Percentiles rank a stretch among this genome's conserved stretches.
phyloP scores from a whole-genome alignment of 2,113 vertebrate genomes.

The Catharus bicknelli region DNA sequence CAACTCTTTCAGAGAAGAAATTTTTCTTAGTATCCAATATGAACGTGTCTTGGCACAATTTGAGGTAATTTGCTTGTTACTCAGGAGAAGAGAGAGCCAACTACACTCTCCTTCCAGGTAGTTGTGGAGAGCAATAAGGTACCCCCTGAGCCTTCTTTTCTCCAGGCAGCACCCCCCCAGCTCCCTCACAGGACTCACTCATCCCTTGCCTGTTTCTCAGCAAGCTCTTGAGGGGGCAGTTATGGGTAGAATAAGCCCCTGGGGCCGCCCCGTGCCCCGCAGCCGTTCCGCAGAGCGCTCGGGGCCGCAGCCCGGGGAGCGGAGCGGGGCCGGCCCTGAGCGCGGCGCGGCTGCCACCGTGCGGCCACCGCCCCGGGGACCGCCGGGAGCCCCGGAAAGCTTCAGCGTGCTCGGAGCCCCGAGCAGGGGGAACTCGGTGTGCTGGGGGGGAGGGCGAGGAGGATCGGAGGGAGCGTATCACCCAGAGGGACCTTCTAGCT shows the following conservation, averaged over 20 bases:
- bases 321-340: background rate
- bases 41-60: background rate
- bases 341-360: constrained; percentile 69
- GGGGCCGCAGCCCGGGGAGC: background rate
- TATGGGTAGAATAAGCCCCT: background rate
- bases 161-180: background rate
- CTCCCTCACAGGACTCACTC: background rate
- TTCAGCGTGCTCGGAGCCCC: background rate
- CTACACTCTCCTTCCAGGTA: background rate
- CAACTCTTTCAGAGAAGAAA: background rate
- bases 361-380: constrained; percentile 13
- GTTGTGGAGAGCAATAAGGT: background rate
- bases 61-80: background rate
- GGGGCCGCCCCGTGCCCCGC: background rate
- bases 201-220: background rate
- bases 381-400: background rate
- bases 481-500: background rate
- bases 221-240: background rate
- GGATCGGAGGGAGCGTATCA: background rate
- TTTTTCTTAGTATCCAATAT: background rate
- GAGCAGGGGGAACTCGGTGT: background rate
- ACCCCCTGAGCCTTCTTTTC: background rate
- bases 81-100: background rate
- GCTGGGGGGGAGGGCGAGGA: rapidly evolving
- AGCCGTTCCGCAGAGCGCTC: background rate